phyloP scores from a whole-genome alignment of 2,797 vertebrate species.

The Diceros bicornis region DNA sequence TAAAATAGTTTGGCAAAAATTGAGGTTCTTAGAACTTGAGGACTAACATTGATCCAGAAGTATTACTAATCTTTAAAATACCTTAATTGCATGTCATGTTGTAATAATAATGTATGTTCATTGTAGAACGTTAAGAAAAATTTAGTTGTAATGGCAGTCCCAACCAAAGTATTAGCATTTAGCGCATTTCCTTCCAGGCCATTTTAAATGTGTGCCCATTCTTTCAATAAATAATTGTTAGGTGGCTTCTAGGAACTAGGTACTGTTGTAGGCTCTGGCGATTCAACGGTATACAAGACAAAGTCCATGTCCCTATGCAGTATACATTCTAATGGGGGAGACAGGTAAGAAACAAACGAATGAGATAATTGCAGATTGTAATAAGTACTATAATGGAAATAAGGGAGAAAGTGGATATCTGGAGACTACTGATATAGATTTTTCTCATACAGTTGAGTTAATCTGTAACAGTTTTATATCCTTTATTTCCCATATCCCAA shows the following conservation, averaged over 20 bases:
- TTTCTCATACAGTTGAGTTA: not conserved
- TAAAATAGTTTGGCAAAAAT: constrained; percentile 14
- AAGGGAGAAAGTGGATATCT: not conserved
- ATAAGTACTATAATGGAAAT: not conserved
- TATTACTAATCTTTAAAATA: not conserved
- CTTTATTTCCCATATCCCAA: not conserved
- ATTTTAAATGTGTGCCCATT: not conserved
- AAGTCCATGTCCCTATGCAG: not conserved
- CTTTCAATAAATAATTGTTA: constrained; percentile 19
- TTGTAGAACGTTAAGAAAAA: constrained; percentile 10
- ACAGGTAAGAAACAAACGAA: constrained; percentile 17
- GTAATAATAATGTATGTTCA: not conserved
- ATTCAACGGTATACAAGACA: not conserved
- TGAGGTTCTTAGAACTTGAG: constrained; percentile 25
- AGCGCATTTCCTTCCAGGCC: not conserved
- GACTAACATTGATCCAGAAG: not conserved
- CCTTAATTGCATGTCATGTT: not conserved
- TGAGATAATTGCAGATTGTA: not conserved
- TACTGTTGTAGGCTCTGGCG: not conserved
- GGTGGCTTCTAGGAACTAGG: not conserved
- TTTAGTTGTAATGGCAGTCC: not conserved
- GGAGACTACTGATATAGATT: not conserved
- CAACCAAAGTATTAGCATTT: not conserved
- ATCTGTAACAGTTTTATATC: not conserved
- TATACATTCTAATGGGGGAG: not conserved